Evolutionary conservation across 2,888 invertebrate species (phyloP).

Genomic region (Antheraea assamensis): DNA sequence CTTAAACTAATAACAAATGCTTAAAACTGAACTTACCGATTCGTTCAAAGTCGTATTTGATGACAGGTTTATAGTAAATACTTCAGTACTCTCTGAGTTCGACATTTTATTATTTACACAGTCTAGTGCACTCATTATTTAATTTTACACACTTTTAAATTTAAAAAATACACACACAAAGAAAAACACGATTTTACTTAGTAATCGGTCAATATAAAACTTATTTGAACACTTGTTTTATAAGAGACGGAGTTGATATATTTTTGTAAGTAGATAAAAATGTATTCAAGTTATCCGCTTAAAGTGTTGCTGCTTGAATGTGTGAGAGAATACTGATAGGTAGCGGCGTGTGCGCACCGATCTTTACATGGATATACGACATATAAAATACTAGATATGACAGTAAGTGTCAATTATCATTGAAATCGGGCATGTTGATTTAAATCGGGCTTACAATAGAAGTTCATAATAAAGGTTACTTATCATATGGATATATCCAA

Average conservation of each 20-base stretch:
- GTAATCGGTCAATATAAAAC: no score
- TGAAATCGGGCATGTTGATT: not conserved
- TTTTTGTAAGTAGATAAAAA: constrained; percentile 1
- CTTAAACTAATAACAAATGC: not conserved
- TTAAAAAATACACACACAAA: not conserved
- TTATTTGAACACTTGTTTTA: not conserved
- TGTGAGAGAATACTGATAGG: constrained; percentile 18
- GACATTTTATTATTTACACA: constrained; percentile 61
- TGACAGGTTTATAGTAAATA: constrained; percentile 58
- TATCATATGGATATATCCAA: not conserved
- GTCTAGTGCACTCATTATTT: constrained; percentile 61
- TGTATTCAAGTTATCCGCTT: not conserved
- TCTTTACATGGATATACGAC: not conserved
- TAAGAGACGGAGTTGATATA: not conserved
- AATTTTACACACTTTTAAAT: not conserved
- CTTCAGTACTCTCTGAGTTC: constrained; percentile 66
- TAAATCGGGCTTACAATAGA: not conserved
- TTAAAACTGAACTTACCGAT: constrained; percentile 45
- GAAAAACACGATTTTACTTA: not conserved
- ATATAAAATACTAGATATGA: not conserved
- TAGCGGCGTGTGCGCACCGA: constrained; percentile 17
- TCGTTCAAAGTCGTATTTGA: constrained; percentile 58
- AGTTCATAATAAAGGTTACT: not conserved
- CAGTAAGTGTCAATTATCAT: not conserved
- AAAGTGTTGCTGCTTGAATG: constrained; percentile 10